These are phyloP conservation scores for Leptosomus discolor DNA, from an alignment of 2,113 vertebrate species.

Conservation along the genomic window DNA sequence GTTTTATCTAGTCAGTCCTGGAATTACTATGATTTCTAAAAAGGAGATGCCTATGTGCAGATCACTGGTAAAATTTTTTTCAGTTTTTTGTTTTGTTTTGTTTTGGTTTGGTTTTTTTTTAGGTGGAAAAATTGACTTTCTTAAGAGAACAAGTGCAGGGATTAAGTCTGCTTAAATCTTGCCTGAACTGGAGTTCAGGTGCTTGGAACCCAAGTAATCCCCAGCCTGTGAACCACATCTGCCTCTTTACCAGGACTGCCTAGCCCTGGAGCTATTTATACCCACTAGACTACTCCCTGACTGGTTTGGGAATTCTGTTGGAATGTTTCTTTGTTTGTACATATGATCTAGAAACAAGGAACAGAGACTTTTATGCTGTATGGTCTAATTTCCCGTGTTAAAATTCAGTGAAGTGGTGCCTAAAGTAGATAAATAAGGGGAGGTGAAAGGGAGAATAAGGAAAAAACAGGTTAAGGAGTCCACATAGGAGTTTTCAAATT, in stretches of 20 bases:
- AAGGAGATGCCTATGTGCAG: background rate
- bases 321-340: background rate
- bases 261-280: background rate
- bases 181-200: background rate
- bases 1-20: background rate
- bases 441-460: background rate
- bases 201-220: background rate
- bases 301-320: background rate
- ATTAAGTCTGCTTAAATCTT: background rate
- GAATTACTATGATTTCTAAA: background rate
- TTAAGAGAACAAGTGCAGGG: background rate
- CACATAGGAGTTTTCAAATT: background rate
- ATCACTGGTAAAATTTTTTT: background rate
- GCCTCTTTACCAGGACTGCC: background rate
- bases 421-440: background rate
- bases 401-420: background rate
- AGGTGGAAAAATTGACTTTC: background rate
- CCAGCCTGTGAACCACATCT: background rate
- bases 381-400: background rate
- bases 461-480: background rate
- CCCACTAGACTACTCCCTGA: background rate
- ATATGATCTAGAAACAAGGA: background rate
- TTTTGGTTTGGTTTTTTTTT: too few species aligned
- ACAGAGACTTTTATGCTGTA: background rate
- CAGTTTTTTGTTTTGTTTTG: background rate